Evolutionary conservation across 2,797 vertebrate genomes (phyloP).

Genomic region (Diplodus puntazzo): DNA sequence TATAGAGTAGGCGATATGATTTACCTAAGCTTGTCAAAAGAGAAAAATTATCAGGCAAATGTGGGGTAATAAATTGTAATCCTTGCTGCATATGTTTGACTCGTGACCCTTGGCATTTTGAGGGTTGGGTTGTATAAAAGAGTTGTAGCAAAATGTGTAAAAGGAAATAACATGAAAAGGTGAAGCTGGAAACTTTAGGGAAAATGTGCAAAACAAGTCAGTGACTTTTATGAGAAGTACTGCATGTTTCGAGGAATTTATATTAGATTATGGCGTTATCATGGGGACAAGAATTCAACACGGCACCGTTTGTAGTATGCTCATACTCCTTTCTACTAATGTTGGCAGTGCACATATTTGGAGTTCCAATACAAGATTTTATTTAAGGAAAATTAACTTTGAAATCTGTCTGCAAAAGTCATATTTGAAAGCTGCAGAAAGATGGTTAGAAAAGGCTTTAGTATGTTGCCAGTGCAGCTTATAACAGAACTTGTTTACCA

Average conservation of each 20-base stretch:
- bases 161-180: slow-evolving; percentile 59
- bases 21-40: slow-evolving; percentile 96
- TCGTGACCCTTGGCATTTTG: slow-evolving; percentile 94
- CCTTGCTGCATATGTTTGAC: slow-evolving; percentile 94
- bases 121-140: slow-evolving; percentile 86
- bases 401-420: background rate
- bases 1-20: slow-evolving; percentile 91
- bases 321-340: too few relatives aligned
- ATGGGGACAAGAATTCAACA: background rate
- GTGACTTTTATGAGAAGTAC: slow-evolving; percentile 29
- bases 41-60: slow-evolving; percentile 96
- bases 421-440: background rate
- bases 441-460: background rate
- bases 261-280: background rate
- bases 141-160: slow-evolving; percentile 80
- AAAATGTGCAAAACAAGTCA: slow-evolving; percentile 50
- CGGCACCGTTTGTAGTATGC: background rate
- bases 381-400: background rate
- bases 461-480: background rate
- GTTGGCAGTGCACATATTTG: background rate
- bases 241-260: slow-evolving; percentile 7
- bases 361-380: background rate
- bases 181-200: slow-evolving; percentile 63
- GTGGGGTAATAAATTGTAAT: slow-evolving; percentile 95
- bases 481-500: background rate